A percentile compares a stretch with the other conserved stretches of the same genome.
Evolutionary conservation across 2,113 vertebrate species (phyloP).

Genomic region (Otis tarda): DNA sequence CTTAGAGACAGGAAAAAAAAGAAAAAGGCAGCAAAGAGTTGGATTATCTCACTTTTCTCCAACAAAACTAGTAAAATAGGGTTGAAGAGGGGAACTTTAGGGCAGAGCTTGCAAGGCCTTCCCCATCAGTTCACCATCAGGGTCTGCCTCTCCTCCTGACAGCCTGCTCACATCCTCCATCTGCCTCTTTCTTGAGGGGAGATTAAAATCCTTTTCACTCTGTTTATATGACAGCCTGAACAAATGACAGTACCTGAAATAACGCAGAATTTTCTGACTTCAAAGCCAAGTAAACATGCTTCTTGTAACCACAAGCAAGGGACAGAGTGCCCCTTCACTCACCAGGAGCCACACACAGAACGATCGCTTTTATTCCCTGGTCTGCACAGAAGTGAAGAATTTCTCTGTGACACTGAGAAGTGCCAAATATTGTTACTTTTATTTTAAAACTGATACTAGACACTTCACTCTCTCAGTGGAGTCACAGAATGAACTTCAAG

Average conservation of each 20-base stretch:
- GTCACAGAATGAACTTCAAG: neutral
- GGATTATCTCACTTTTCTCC: neutral
- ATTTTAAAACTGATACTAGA: neutral
- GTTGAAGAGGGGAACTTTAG: neutral
- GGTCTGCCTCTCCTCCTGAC: neutral
- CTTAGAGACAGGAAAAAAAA: neutral
- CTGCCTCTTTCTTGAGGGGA: neutral
- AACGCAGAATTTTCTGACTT: neutral
- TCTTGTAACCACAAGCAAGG: neutral
- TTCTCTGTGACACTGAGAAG: neutral
- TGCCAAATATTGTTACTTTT: neutral
- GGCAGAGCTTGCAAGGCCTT: neutral
- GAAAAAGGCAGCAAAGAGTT: neutral
- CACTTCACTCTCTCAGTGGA: neutral
- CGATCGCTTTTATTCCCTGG: neutral
- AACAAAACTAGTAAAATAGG: neutral
- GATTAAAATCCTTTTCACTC: neutral
- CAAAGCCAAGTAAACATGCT: neutral
- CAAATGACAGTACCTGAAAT: neutral
- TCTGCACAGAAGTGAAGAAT: neutral
- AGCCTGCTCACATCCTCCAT: neutral
- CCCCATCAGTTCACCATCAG: neutral
- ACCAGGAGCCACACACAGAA: neutral
- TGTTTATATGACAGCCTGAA: neutral
- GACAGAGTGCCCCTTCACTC: neutral